These are phyloP conservation scores for Hippocampus zosterae DNA, from an alignment of 2,113 vertebrate genomes.

Conservation along the genomic window DNA sequence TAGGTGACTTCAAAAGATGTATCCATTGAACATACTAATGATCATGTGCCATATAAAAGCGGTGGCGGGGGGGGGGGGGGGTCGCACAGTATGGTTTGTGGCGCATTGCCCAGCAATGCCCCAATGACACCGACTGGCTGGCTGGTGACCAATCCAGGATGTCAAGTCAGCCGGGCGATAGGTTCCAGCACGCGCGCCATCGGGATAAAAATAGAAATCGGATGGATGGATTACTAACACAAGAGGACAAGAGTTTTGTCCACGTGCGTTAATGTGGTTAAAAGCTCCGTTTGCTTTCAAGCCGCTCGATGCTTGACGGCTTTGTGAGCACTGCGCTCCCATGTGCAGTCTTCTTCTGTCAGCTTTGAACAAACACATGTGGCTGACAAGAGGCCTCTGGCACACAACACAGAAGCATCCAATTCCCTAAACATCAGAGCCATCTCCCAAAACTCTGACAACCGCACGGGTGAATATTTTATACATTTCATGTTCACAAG, in stretches of 20 bases:
- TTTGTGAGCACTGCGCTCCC: constrained; percentile 1
- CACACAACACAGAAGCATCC: constrained; percentile 11
- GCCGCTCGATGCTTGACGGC: background rate
- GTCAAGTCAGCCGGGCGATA: too few species aligned
- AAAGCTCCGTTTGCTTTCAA: background rate
- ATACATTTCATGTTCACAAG: constrained; percentile 9
- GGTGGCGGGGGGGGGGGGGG: too few species aligned
- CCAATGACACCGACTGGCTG: too few species aligned
- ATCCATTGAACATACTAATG: too few species aligned
- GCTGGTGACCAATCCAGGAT: too few species aligned
- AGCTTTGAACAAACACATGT: constrained; percentile 16
- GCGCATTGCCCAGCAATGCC: too few species aligned
- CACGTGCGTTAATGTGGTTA: background rate
- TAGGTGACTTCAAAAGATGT: too few species aligned
- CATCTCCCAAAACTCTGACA: constrained; percentile 7
- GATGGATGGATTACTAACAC: background rate
- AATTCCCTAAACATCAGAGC: constrained; percentile 8
- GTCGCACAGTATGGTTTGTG: too few species aligned
- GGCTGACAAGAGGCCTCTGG: constrained; percentile 2
- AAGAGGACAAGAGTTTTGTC: background rate
- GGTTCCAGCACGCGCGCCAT: too few species aligned
- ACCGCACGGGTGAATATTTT: background rate
- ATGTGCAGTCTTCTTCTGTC: background rate
- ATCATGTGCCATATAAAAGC: too few species aligned
- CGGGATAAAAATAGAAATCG: too few species aligned